Percentiles rank a stretch among this genome's conserved stretches.
Evolutionary conservation across 1,140 invertebrate species (phyloP).

Genomic region (Lysiphlebus fabarum): DNA sequence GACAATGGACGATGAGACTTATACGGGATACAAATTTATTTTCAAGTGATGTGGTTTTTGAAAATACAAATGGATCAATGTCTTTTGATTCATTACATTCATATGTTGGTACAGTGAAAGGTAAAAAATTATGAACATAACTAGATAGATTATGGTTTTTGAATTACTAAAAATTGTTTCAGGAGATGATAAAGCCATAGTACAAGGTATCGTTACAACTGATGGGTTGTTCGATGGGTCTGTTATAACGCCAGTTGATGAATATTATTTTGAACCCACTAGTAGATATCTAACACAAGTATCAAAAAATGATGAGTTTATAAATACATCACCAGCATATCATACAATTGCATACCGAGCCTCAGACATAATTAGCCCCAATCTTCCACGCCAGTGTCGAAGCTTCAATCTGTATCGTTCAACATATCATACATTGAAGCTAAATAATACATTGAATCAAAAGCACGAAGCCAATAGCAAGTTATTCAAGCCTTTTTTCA

Average conservation of each 20-base stretch:
- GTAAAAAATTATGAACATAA: constrained; percentile 35
- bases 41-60: constrained; percentile 75
- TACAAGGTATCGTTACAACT: constrained; percentile 80
- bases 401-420: constrained; percentile 53
- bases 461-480: constrained; percentile 25
- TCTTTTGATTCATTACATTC: constrained; percentile 72
- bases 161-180: constrained; percentile 41
- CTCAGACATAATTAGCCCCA: constrained; percentile 73
- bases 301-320: constrained; percentile 26
- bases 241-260: constrained; percentile 70
- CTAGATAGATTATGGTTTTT: constrained; percentile 2
- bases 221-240: constrained; percentile 88
- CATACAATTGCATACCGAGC: constrained; percentile 82
- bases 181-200: constrained; percentile 81
- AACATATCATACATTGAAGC: constrained; percentile 26
- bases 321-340: constrained; percentile 54
- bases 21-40: constrained; percentile 72
- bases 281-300: constrained; percentile 62
- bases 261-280: constrained; percentile 85
- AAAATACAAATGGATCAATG: constrained; percentile 68
- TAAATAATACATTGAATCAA: constrained; percentile 31
- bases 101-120: constrained; percentile 76
- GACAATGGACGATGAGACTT: constrained; percentile 74
- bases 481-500: constrained; percentile 43
- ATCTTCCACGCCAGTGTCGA: constrained; percentile 53